These are phyloP conservation scores for Hetaerina americana DNA, from an alignment of 1,140 invertebrate genomes.

Conservation along the genomic window DNA sequence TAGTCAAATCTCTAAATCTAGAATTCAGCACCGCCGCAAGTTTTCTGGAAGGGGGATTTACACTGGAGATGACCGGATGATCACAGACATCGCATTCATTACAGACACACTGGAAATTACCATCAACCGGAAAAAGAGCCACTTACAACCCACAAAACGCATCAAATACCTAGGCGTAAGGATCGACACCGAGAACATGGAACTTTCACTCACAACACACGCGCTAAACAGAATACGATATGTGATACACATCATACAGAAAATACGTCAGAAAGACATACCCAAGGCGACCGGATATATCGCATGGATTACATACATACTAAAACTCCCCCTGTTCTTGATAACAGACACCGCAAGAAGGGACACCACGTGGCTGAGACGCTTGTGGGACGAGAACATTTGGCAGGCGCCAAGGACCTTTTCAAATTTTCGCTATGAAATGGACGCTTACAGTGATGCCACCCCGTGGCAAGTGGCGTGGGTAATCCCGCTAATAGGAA, in stretches of 20 bases:
- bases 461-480: too few species aligned
- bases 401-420: too few species aligned
- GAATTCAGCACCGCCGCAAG: too few species aligned
- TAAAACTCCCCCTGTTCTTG: neutral
- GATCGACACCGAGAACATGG: neutral
- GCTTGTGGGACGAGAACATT: neutral
- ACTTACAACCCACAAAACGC: neutral
- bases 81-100: neutral
- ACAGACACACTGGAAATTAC: neutral
- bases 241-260: neutral
- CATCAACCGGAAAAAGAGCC: neutral
- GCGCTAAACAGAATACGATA: neutral
- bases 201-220: neutral
- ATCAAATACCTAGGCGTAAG: neutral
- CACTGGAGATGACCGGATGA: too few species aligned
- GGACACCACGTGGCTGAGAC: neutral
- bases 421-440: too few species aligned
- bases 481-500: too few species aligned
- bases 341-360: neutral
- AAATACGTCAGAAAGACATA: neutral
- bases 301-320: neutral
- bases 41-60: too few species aligned
- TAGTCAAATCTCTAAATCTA: too few species aligned
- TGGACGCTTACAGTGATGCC: too few species aligned
- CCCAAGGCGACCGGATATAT: neutral